Evolutionary conservation across 2,888 invertebrate species (phyloP), one percentile per base, ranked within the genome.

Genomic region (Idaea dimidiata): DNA sequence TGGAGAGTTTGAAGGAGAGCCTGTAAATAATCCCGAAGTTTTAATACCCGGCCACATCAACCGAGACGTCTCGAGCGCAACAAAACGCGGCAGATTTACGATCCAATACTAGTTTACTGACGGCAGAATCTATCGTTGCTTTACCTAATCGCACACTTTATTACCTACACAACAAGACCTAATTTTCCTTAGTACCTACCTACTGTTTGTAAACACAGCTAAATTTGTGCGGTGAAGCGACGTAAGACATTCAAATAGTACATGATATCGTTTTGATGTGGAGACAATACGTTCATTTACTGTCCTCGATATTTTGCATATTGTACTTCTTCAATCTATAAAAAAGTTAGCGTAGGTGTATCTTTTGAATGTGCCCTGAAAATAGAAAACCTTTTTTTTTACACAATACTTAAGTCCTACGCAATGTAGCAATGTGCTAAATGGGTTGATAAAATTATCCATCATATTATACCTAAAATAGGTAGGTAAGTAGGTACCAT

Each of bases 101-200:
- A 60, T 54, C 65, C 63, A 61, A 68, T 69, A 63, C 62, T 60
- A 60, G 62, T 66, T 69, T 64, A 53, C 14, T 33, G 43, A 8
- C 10, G 43, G 43, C 10, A 1, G 0, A 43, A 43, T 43, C 43
- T 43, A 43, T 43, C 43, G 43, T 14, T 14, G 7, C 14, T 43
- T 8, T 66, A 67, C 69, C 66, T 68, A 70, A 71, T 71, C 70
- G 70, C 71, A 68, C 62, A 63, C 69, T 72, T 71, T 71, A 72
- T 66, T 64, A 64, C 66, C 63, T 60, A 63, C 66, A 67, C 64
- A 71, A 70, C 72, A 70, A 70, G 67, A 65, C 65, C 71, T 65
- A 64, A 55, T 71, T 70, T 71, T 66, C 66, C 59, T 33, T 31
- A 16, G 58, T 16, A 17, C 57, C 61, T 16, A 17, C 57, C 61